phyloP scores from a whole-genome alignment of 2,888 invertebrate genomes.

The Drosophila meridiana region DNA sequence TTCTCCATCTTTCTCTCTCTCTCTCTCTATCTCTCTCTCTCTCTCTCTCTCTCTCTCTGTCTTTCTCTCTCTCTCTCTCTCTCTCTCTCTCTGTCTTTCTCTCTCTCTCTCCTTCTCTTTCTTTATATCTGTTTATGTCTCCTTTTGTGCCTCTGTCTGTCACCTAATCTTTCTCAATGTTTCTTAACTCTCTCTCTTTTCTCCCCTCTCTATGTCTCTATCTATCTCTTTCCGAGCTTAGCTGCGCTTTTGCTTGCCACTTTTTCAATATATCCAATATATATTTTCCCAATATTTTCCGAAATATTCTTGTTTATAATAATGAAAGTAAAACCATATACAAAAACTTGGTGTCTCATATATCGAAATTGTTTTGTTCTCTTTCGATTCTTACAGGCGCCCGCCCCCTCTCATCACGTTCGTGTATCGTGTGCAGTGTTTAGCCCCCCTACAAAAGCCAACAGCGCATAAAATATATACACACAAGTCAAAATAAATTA shows the following conservation, averaged over 20 bases:
- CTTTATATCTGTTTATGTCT: background rate
- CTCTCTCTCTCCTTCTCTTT: conserved; percentile 12
- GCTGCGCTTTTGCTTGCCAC: conserved; percentile 49
- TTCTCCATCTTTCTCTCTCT: conserved; percentile 13
- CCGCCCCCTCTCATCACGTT: conserved; percentile 52
- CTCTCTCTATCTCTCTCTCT: background rate
- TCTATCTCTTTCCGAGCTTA: conserved; percentile 30
- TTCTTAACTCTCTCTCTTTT: conserved; percentile 8
- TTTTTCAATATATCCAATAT: conserved; percentile 41
- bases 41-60: conserved; percentile 22
- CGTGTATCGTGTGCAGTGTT: conserved; percentile 66
- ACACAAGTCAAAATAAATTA: conserved; percentile 15
- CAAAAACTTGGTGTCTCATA: conserved; percentile 64
- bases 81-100: conserved; percentile 15
- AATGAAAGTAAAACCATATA: conserved; percentile 28
- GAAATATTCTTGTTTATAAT: conserved; percentile 38
- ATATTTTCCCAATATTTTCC: conserved; percentile 23
- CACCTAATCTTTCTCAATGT: background rate
- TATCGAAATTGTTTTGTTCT: conserved; percentile 80
- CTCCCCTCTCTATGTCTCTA: conserved; percentile 15
- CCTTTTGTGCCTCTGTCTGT: background rate
- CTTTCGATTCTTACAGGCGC: conserved; percentile 81
- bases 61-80: conserved; percentile 12
- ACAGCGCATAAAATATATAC: conserved; percentile 59
- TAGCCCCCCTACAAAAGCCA: conserved; percentile 43